phyloP scores from a whole-genome alignment of 2,888 invertebrate genomes.

The Enchytraeus crypticus region DNA sequence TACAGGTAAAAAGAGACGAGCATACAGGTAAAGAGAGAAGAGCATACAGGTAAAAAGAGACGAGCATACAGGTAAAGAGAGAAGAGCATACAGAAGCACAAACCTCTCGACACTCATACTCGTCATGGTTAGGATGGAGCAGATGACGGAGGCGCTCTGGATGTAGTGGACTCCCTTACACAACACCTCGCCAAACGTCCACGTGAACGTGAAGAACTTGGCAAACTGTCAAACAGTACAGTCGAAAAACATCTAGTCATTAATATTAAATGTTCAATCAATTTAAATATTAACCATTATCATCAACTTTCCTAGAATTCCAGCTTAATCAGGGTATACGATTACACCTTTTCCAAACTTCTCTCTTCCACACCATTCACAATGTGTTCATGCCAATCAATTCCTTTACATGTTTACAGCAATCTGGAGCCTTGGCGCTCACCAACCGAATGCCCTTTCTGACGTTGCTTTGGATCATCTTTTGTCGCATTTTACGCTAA shows the following conservation, averaged over 20 bases:
- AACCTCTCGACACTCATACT: constrained; percentile 67
- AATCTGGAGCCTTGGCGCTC: no score
- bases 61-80: no score
- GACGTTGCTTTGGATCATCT: no score
- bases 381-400: neutral
- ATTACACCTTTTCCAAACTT: no score
- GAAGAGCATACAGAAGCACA: neutral
- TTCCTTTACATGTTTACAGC: no score
- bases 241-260: neutral
- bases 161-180: constrained; percentile 65
- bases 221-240: constrained; percentile 53
- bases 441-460: no score
- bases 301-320: no score
- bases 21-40: no score
- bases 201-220: constrained; percentile 61
- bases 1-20: no score
- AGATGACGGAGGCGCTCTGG: constrained; percentile 64
- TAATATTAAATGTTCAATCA: neutral
- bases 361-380: neutral
- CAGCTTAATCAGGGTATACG: no score
- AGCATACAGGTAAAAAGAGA: no score
- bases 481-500: no score
- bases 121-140: constrained; percentile 64
- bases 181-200: constrained; percentile 60
- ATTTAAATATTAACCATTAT: neutral